Conservation (phyloP, 1,140 invertebrate species). For the Cydia fagiglandana region DNA sequence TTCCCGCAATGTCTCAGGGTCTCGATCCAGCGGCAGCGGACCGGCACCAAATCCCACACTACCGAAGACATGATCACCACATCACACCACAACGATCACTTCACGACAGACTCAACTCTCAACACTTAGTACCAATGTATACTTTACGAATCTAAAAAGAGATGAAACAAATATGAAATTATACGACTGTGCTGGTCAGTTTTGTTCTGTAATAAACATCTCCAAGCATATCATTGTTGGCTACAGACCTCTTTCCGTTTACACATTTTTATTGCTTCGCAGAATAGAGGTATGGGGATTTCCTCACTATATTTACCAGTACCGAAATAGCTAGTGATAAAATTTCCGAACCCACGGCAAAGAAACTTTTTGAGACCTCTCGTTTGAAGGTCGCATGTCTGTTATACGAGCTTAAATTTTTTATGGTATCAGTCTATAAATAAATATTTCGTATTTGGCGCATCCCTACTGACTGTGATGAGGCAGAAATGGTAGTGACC, state of each 20-base stretch:
- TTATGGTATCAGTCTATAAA: not conserved
- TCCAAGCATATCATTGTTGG: not conserved
- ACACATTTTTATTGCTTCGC: too few relatives aligned
- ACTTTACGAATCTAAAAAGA: not conserved
- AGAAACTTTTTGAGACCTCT: not conserved
- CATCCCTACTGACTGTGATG: conserved; percentile 2
- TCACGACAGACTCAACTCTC: not conserved
- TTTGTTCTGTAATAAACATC: not conserved
- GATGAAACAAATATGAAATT: not conserved
- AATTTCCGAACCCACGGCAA: not conserved
- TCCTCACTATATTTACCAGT: too few relatives aligned
- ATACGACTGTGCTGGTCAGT: not conserved
- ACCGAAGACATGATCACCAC: conserved; percentile 53
- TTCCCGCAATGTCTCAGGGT: conserved; percentile 69
- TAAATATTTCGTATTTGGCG: not conserved
- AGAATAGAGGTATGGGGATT: too few relatives aligned
- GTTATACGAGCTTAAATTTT: not conserved
- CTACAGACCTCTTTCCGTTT: not conserved
- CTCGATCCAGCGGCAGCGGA: conserved; percentile 68
- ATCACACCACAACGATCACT: conserved; percentile 30
- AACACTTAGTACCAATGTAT: not conserved
- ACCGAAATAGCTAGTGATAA: too few relatives aligned
- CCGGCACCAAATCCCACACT: conserved; percentile 68
- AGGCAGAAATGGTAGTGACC: conserved; percentile 8
- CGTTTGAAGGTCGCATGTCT: not conserved